Base-by-base conservation (phyloP, 2,113 vertebrate genomes). In the Isurus oxyrinchus region DNA sequence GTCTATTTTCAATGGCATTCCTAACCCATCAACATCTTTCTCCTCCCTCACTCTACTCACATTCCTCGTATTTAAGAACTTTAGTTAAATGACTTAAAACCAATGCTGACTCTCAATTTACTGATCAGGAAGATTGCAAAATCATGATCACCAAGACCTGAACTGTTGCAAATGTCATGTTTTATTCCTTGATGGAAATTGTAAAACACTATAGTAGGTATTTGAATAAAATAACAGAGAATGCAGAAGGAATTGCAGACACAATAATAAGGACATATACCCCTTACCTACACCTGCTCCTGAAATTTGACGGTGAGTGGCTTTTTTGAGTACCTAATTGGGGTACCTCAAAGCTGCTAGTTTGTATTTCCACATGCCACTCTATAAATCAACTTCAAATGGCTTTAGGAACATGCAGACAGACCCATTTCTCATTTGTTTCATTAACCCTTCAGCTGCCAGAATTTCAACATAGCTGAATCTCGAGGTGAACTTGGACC, bases 311-410 rank as follows among this genome's bases (percentile, higher is more conserved):
- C 0, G 66, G 66, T 16, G 94, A 69, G 94, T 14, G 44, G 63
- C 40, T 72, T 69, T 95, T 72, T 72, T 13, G 25, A 55, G 23
- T 63, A 55, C 55, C 67, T 95, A 95, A 95, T 95, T 95, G 94
- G 66, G 94, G 44, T 49, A 72, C 67, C 94, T 69, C 67, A 23
- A 44, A 16, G 94, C 94, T 72, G 49, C 67, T 72, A 72, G 94
- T 69, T 95, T 95, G 94, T 72, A 53, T 95, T 95, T 95, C 25
- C 67, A 95, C 94, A 72, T 95, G 94, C 94, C 94, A 95, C 67
- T 95, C 94, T 95, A 95, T 95, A 95, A 95, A 95, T 95, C 94
- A 95, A 95, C 67, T 67, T 95, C 63, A 55, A 95, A 95, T 95
- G 44, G 94, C 67, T 72, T 76, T 27, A 95, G 67, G 66, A 95